A percentile compares a stretch with the other conserved stretches of the same genome.
Conservation (phyloP, 1,140 invertebrate genomes). For the Matsumurasca onukii region DNA sequence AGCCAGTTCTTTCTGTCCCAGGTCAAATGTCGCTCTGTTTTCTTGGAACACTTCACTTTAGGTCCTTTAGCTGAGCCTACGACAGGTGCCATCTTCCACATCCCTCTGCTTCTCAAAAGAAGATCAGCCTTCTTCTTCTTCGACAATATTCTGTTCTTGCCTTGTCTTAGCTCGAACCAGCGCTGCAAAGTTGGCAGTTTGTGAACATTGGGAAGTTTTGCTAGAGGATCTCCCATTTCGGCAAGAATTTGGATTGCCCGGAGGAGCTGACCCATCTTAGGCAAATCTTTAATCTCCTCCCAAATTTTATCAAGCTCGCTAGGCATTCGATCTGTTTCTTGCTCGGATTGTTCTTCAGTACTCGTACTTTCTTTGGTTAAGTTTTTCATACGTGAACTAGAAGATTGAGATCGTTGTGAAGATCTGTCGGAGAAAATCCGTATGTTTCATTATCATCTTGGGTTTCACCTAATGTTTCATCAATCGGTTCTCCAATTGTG, state of each 20-base stretch:
- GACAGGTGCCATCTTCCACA: neutral
- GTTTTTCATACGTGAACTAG: neutral
- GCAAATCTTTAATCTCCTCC: constrained; percentile 1
- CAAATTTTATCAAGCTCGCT: neutral
- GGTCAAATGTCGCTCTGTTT: neutral
- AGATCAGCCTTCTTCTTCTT: neutral
- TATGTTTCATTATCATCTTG: too few relatives aligned
- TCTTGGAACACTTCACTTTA: neutral
- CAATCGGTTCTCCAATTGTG: too few relatives aligned
- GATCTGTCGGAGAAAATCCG: neutral
- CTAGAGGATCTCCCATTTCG: constrained; percentile 16
- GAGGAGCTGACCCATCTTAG: neutral
- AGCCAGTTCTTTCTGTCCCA: constrained; percentile 19
- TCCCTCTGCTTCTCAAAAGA: neutral
- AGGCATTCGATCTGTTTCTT: neutral
- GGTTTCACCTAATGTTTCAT: too few relatives aligned
- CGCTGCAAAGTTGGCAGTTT: constrained; percentile 7
- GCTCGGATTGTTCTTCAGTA: neutral
- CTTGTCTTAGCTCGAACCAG: neutral
- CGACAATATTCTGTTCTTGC: constrained; percentile 2
- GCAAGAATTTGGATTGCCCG: neutral
- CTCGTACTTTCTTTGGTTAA: neutral
- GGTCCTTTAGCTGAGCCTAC: neutral
- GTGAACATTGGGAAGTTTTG: constrained; percentile 17
- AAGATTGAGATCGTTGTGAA: too few relatives aligned